A percentile compares a stretch with the other conserved stretches of the same genome.
These are phyloP conservation scores for Apocrypta bakeri DNA, from an alignment of 1,140 invertebrate species.

Conservation along the genomic window DNA sequence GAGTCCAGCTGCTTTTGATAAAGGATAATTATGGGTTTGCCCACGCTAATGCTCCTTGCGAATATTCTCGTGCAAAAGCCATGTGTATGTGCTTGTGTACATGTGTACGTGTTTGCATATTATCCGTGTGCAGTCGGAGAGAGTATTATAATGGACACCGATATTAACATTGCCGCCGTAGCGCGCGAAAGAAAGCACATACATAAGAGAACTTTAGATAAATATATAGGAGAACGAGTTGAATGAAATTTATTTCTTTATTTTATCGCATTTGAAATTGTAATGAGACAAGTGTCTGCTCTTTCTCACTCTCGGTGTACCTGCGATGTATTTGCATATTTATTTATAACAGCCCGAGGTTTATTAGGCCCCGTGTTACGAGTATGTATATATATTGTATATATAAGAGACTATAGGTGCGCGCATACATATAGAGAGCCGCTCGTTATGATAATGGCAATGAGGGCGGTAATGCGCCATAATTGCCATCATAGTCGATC, in stretches of 20 bases:
- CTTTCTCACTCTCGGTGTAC: neutral
- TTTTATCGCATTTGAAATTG: neutral
- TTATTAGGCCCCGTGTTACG: too few relatives aligned
- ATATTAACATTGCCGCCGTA: neutral
- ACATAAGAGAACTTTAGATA: neutral
- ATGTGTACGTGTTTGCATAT: too few relatives aligned
- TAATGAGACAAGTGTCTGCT: neutral
- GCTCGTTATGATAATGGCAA: neutral
- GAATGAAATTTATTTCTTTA: slow-evolving; percentile 3
- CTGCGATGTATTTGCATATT: neutral
- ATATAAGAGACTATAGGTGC: too few relatives aligned
- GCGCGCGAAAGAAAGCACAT: neutral
- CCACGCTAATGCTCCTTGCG: slow-evolving; percentile 68
- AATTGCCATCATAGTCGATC: neutral
- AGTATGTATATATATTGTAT: too few relatives aligned
- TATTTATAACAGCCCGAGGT: neutral
- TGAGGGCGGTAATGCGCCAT: neutral
- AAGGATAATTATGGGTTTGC: slow-evolving; percentile 70
- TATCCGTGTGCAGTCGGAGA: neutral
- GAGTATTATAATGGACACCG: neutral
- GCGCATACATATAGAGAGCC: neutral
- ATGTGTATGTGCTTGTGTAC: neutral
- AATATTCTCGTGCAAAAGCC: slow-evolving; percentile 61
- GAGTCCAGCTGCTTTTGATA: slow-evolving; percentile 71
- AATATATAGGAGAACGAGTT: neutral